phyloP scores from a whole-genome alignment of 1,140 invertebrate species.

The Micrasema minimum region DNA sequence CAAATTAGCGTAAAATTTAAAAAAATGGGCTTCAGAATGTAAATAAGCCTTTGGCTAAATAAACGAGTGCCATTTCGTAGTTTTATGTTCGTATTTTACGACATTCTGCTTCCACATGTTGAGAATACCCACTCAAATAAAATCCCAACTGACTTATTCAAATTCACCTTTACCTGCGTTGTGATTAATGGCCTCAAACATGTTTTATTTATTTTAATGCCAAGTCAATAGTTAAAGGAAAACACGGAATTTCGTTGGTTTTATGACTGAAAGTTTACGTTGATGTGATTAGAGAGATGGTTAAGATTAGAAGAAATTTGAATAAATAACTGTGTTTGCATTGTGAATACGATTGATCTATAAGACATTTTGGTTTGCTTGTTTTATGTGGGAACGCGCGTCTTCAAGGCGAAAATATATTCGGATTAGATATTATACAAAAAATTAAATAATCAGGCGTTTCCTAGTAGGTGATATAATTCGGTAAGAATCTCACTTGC shows the following conservation, averaged over 20 bases:
- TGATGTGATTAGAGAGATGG: slow-evolving; percentile 20
- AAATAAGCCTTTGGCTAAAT: too few species aligned
- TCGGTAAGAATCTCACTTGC: too few species aligned
- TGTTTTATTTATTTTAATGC: slow-evolving; percentile 33
- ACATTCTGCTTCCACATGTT: slow-evolving; percentile 41
- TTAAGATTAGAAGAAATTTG: background rate
- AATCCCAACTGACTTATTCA: slow-evolving; percentile 33
- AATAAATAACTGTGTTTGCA: slow-evolving; percentile 15
- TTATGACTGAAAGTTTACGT: slow-evolving; percentile 31
- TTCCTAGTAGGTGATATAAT: too few species aligned
- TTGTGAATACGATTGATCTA: slow-evolving; percentile 8
- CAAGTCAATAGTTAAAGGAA: slow-evolving; percentile 33
- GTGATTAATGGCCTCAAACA: slow-evolving; percentile 28
- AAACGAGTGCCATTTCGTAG: slow-evolving; percentile 36
- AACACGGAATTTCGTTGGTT: slow-evolving; percentile 33
- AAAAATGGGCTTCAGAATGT: too few species aligned
- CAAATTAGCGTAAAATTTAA: too few species aligned
- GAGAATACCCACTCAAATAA: slow-evolving; percentile 33
- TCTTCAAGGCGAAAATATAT: too few species aligned
- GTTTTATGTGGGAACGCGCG: too few species aligned
- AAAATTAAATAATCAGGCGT: too few species aligned
- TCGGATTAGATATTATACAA: too few species aligned
- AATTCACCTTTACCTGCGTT: slow-evolving; percentile 18
- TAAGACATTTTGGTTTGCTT: too few species aligned
- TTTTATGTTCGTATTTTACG: slow-evolving; percentile 48